Evolutionary conservation across 2,113 vertebrate genomes (phyloP).

Genomic region (Ascaphus truei): DNA sequence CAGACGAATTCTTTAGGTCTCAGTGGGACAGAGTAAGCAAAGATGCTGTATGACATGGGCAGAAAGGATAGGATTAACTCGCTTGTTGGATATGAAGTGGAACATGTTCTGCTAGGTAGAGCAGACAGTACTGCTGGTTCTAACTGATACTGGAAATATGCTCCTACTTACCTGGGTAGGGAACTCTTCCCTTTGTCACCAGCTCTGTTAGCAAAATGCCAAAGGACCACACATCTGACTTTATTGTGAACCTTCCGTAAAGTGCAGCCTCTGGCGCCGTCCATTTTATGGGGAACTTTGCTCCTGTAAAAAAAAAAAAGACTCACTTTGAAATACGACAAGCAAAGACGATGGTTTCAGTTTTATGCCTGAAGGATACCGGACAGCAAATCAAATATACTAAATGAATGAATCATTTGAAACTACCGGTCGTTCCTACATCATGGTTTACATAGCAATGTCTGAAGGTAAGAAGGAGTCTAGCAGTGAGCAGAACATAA

Average conservation of each 20-base stretch:
- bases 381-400: not conserved
- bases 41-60: no score
- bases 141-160: no score
- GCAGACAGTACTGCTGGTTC: not conserved
- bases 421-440: no score
- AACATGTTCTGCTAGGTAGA: not conserved
- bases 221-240: constrained; percentile 97
- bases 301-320: constrained; percentile 65
- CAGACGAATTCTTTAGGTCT: no score
- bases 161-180: constrained; percentile 89
- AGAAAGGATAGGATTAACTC: no score
- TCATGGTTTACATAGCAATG: no score
- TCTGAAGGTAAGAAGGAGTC: no score
- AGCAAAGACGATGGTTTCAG: not conserved
- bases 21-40: no score
- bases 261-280: constrained; percentile 91
- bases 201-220: constrained; percentile 94
- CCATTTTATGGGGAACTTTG: constrained; percentile 98
- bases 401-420: not conserved
- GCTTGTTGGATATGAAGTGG: no score
- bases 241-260: constrained; percentile 96
- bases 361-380: not conserved
- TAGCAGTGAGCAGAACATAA: no score
- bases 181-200: constrained; percentile 95
- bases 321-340: not conserved